Base-by-base conservation (phyloP, 2,113 vertebrate species). In the Semicossyphus pulcher region DNA sequence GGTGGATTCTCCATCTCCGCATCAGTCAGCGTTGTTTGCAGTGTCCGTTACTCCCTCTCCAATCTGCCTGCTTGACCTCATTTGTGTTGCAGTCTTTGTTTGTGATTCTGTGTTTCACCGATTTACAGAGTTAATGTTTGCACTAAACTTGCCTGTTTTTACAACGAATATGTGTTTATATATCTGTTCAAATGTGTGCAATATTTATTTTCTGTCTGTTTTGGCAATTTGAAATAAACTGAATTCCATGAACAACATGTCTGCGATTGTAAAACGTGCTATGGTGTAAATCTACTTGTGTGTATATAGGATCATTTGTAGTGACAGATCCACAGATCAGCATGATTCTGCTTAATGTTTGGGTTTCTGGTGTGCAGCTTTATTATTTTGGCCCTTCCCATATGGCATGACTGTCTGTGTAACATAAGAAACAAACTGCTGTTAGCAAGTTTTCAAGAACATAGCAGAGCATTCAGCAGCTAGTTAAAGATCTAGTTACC, bases 131-230 rank as follows among this genome's bases (percentile, higher is more conserved):
- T 78, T 59, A 29, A 29, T 52, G 87, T 88, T 93, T 94, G 93
- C 93, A 94, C 90, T 91, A 57, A 88, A 92, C 74, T 86, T 78
- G 88, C 86, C 87, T 94, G 90, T 92, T 93, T 91, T 91, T 92
- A 92, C 88, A 31, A 81, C 76, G 51, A 78, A 76, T 26, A 59
- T 61, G 70, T 92, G 84, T 93, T 92, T 92, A 68, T 89, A 89
- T 82, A 54, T 86, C 61, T 84, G 76, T 83, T 89, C 69, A 85
- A 72, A 70, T 67, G 92, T 88, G 86, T 93, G 90, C 52, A 83
- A 76, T 89, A 91, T 78, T 86, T 80, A 72, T 82, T 89, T 85
- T 89, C 82, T 88, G 89, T 91, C 85, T 91, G 86, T 92, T 86
- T 86, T 76, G 80, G 47, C 47, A 63, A 79, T 85, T 86, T 84